These are phyloP conservation scores for Rhynchophorus ferrugineus DNA, from an alignment of 1,140 invertebrate genomes.

Conservation along the genomic window DNA sequence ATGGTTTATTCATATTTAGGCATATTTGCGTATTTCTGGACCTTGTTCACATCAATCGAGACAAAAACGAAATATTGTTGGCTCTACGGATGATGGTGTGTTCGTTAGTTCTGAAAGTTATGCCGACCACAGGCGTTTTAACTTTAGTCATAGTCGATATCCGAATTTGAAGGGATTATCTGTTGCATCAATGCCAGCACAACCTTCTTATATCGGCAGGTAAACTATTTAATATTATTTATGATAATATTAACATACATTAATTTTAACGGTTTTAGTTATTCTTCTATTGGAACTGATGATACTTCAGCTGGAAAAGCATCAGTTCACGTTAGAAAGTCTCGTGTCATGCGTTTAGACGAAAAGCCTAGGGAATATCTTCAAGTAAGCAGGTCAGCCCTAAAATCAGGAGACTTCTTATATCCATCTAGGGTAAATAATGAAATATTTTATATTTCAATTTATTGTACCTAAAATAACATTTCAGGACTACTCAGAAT, in stretches of 20 bases:
- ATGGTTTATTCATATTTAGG: no score
- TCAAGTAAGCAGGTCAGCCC: no score
- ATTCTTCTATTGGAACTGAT: background rate
- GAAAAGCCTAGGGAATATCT: conserved; percentile 1
- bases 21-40: no score
- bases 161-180: background rate
- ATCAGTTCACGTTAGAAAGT: background rate
- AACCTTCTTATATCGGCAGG: background rate
- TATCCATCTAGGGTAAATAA: no score
- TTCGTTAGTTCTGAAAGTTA: background rate
- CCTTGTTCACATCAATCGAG: no score
- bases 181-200: background rate
- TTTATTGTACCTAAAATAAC: no score
- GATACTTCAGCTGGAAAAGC: background rate
- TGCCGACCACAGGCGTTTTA: background rate
- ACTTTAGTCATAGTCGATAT: background rate
- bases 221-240: no score
- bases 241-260: no score
- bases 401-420: no score
- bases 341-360: conserved; percentile 4
- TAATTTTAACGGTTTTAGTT: no score
- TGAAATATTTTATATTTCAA: no score
- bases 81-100: background rate
- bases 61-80: background rate
- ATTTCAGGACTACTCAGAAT: no score